phyloP scores from a whole-genome alignment of 1,140 invertebrate genomes.

The Drosophila azteca region DNA sequence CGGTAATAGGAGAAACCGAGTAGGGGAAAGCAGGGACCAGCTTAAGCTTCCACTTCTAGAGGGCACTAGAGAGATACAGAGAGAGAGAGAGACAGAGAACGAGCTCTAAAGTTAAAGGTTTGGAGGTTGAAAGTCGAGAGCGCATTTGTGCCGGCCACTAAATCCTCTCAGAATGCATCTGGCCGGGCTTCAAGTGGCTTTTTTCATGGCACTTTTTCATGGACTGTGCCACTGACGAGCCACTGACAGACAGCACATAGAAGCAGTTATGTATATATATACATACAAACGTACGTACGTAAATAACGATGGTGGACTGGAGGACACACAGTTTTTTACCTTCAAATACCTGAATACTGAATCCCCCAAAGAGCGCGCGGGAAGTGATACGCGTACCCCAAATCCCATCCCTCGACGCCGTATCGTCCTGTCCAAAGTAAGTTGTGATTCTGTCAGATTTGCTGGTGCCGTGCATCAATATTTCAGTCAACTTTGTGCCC shows the following conservation, averaged over 20 bases:
- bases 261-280: conserved; percentile 39
- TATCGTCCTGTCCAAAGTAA: conserved; percentile 8
- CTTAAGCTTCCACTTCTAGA: conserved; percentile 5
- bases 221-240: conserved; percentile 31
- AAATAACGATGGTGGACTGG: conserved; percentile 56
- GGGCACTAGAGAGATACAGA: conserved; percentile 10
- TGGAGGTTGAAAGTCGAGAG: conserved; percentile 11
- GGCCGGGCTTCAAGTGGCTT: conserved; percentile 34
- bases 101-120: conserved; percentile 7
- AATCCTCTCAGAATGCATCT: conserved; percentile 38
- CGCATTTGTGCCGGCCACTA: conserved; percentile 23
- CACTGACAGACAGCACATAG: conserved; percentile 18
- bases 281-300: too few relatives aligned
- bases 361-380: conserved; percentile 6
- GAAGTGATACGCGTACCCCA: too few relatives aligned
- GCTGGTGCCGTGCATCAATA: conserved; percentile 42
- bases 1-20: too few relatives aligned
- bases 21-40: too few relatives aligned
- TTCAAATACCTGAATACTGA: conserved; percentile 27
- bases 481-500: conserved; percentile 24
- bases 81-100: too few relatives aligned
- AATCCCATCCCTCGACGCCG: background rate
- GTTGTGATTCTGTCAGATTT: conserved; percentile 44
- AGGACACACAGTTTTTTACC: conserved; percentile 28
- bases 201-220: conserved; percentile 15